Percentiles rank a stretch among this genome's conserved stretches.
These are phyloP conservation scores for Margarornis squamiger DNA, from an alignment of 2,797 vertebrate genomes.

Conservation along the genomic window DNA sequence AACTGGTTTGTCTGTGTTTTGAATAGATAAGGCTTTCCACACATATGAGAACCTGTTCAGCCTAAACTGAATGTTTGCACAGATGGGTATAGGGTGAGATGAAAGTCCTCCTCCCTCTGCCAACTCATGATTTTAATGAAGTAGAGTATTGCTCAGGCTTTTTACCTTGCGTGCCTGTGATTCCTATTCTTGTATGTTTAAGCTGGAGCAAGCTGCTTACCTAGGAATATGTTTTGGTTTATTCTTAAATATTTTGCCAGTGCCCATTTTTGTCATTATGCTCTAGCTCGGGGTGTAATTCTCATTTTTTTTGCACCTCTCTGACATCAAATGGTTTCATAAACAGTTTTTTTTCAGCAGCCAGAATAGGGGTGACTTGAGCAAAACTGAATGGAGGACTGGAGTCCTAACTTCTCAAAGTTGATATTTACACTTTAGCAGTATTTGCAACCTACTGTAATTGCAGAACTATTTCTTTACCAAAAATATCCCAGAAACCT, in stretches of 20 bases:
- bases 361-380: not conserved
- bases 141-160: not conserved
- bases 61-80: not conserved
- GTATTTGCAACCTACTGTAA: not conserved
- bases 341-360: not conserved
- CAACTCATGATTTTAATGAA: not conserved
- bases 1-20: conserved; percentile 42
- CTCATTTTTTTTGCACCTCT: not conserved
- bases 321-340: not conserved
- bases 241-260: not conserved
- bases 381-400: not conserved
- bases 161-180: not conserved
- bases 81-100: not conserved
- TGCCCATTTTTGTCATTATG: not conserved
- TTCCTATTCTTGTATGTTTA: not conserved
- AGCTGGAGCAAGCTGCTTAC: not conserved
- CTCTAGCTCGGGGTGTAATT: not conserved
- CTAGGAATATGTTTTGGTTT: not conserved
- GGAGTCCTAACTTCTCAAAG: not conserved
- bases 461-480: not conserved
- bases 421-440: not conserved
- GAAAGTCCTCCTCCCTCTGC: conserved; percentile 8
- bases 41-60: conserved; percentile 19
- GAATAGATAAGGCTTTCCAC: conserved; percentile 19
- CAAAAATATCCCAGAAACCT: not conserved